A percentile compares a stretch with the other conserved stretches of the same genome.
These are phyloP conservation scores for Orthosia gracilis DNA, from an alignment of 2,888 invertebrate genomes.

Conservation along the genomic window DNA sequence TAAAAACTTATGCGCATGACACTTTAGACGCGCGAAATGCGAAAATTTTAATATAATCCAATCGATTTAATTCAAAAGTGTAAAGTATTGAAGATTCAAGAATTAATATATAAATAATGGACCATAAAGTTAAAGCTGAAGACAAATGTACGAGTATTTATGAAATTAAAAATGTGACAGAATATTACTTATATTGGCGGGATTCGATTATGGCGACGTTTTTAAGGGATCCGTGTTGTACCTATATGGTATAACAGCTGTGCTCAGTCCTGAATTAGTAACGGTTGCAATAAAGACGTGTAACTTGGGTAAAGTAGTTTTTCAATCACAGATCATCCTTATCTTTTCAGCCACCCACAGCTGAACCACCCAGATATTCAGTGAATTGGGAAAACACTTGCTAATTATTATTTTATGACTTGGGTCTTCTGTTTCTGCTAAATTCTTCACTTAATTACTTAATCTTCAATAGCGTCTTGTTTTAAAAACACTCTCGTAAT, in stretches of 20 bases:
- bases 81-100: constrained; percentile 58
- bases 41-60: constrained; percentile 61
- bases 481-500: not conserved
- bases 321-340: not conserved
- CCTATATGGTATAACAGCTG: constrained; percentile 5
- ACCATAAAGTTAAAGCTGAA: constrained; percentile 59
- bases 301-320: not conserved
- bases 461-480: not conserved
- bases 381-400: not conserved
- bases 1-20: constrained; percentile 61
- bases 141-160: constrained; percentile 61
- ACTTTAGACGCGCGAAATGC: constrained; percentile 50
- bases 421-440: not conserved
- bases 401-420: not conserved
- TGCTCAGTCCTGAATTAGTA: constrained; percentile 1
- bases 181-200: constrained; percentile 33
- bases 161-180: constrained; percentile 61
- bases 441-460: not conserved
- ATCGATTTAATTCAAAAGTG: constrained; percentile 62
- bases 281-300: not conserved
- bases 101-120: constrained; percentile 61
- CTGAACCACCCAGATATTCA: no score
- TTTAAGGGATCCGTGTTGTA: constrained; percentile 4
- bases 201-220: constrained; percentile 41
- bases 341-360: no score